Conservation (phyloP, 2,113 vertebrate genomes). For the Aegypius monachus region DNA sequence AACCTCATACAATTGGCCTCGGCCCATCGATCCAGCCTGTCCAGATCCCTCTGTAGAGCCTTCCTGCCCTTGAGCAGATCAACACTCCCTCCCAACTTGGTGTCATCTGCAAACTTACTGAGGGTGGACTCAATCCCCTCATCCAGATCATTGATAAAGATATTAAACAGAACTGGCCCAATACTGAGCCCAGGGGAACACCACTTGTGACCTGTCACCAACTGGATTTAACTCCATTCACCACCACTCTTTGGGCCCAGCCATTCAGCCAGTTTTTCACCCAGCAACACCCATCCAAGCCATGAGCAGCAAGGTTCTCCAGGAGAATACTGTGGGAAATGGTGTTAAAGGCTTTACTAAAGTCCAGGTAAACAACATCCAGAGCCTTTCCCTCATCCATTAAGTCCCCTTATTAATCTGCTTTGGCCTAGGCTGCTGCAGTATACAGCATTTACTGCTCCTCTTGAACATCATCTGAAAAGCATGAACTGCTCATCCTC, state of each 20-base stretch:
- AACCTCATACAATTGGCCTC: rapidly evolving
- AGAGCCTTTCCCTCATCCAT: background rate
- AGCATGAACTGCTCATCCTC: background rate
- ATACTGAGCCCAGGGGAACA: background rate
- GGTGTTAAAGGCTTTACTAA: background rate
- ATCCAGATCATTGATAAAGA: background rate
- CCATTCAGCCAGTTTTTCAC: background rate
- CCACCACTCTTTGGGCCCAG: rapidly evolving
- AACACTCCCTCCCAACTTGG: background rate
- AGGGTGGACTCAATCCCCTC: rapidly evolving
- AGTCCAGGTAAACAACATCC: background rate
- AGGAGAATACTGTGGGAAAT: background rate
- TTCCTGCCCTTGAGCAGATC: background rate
- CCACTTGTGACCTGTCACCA: rapidly evolving
- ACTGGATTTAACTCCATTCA: background rate
- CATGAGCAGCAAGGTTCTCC: background rate
- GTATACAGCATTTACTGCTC: background rate
- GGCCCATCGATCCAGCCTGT: rapidly evolving
- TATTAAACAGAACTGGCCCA: background rate
- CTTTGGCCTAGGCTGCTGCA: background rate
- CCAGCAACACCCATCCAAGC: rapidly evolving
- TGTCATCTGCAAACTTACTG: rapidly evolving
- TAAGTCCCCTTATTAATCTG: background rate
- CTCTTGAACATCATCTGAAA: background rate
- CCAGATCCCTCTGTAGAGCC: background rate